A percentile compares a stretch with the other conserved stretches of the same genome.
Evolutionary conservation across 2,113 vertebrate genomes (phyloP).

Genomic region (Chrysochloris asiatica): DNA sequence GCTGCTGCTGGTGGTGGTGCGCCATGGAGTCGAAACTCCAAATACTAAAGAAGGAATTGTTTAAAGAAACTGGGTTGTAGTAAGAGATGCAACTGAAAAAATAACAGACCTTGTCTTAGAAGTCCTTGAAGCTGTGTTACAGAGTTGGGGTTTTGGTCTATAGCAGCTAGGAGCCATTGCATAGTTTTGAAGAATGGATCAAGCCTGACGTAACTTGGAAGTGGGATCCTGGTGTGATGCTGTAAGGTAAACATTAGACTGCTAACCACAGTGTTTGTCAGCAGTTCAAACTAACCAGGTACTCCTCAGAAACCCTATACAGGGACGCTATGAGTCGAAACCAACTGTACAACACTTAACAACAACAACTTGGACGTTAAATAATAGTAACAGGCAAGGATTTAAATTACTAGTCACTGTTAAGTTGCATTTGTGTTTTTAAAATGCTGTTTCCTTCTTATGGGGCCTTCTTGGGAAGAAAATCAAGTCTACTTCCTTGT

Average conservation of each 20-base stretch:
- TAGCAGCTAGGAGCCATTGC: not conserved
- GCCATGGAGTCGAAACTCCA: no score
- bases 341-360: no score
- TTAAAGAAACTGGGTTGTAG: not conserved
- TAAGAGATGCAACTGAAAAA: conserved; percentile 25
- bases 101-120: not conserved
- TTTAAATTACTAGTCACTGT: conserved; percentile 22
- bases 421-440: not conserved
- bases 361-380: no score
- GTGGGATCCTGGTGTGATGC: no score
- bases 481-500: conserved; percentile 2
- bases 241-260: no score
- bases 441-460: not conserved
- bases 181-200: not conserved
- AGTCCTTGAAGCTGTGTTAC: not conserved
- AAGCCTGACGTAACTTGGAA: conserved; percentile 16
- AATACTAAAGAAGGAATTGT: conserved; percentile 8
- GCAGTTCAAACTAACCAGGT: no score
- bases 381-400: not conserved
- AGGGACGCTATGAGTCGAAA: no score
- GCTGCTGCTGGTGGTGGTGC: no score
- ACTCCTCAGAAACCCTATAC: no score
- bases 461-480: conserved; percentile 3
- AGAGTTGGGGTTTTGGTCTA: not conserved
- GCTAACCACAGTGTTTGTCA: no score